Evolutionary conservation across 2,888 invertebrate species (phyloP), one percentile per base, ranked within the genome.

Genomic region (Eupithecia dodoneata): DNA sequence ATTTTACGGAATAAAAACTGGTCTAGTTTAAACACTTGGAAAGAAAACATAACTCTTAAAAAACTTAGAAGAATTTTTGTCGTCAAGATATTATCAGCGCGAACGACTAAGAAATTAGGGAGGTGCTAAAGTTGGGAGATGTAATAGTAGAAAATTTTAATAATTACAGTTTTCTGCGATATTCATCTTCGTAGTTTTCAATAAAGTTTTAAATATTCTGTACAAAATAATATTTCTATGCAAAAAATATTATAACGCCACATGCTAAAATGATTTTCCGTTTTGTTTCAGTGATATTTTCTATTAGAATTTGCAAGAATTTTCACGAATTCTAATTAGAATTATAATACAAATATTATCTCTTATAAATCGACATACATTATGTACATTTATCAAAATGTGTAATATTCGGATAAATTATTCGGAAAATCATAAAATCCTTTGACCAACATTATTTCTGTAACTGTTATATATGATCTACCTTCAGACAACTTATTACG

Each of bases 391-490:
- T 15, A 5, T 55, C 7, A 55, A n/a, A 52, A 15, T 52, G 0
- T 5, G 5, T 52, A 15, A 52, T 15, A 2, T 6, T 52, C 6
- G 55, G 55, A 18, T n/a, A n/a, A n/a, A n/a, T n/a, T n/a, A n/a
- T n/a, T n/a, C 6, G 55, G 55, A 18, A 30, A 59, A 2, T 42
- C 5, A 66, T 75, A 41, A 9, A 55, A 66, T 75, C 63, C 44
- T 73, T 71, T 78, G 71, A 75, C 73, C 75, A 55, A 77, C 72
- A 30, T 66, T 78, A 71, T 65, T 44, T 55, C 41, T 59, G 75
- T 72, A 73, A 78, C 67, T 73, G 47, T 59, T 63, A 73, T 75
- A 66, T 71, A 18, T 66, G 65, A 78, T 78, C 73, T 63, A 59
- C 65, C 71, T 66, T 59, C 59, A 67, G 73, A 67, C 71, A 78